Evolutionary conservation across 2,113 vertebrate genomes (phyloP).

Genomic region (Chroicocephalus ridibundus): DNA sequence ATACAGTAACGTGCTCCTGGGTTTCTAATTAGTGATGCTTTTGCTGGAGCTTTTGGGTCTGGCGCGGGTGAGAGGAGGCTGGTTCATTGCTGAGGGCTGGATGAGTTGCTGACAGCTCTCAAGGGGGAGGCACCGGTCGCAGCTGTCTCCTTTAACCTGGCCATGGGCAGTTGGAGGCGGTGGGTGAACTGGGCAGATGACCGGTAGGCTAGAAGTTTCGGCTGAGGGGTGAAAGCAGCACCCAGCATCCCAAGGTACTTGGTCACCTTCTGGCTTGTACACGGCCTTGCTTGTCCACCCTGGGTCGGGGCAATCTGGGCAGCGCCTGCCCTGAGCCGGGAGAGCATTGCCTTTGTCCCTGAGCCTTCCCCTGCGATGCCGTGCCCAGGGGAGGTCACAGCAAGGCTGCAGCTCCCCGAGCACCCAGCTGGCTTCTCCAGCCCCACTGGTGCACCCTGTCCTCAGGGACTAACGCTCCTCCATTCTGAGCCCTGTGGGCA

Average conservation of each 20-base stretch:
- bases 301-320: neutral
- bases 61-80: neutral
- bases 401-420: accelerated
- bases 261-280: neutral
- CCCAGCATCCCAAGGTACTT: neutral
- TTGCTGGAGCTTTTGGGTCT: neutral
- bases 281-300: neutral
- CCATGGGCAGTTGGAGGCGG: neutral
- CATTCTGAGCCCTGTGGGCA: too few relatives aligned
- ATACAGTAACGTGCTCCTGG: neutral
- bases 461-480: neutral
- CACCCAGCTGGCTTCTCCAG: neutral
- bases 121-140: neutral
- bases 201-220: neutral
- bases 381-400: accelerated
- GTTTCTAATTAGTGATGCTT: neutral
- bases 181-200: neutral
- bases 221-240: neutral
- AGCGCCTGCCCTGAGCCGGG: neutral
- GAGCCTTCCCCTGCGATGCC: neutral
- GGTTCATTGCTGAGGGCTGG: neutral
- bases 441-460: neutral
- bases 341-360: neutral
- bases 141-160: neutral
- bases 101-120: neutral